phyloP scores from a whole-genome alignment of 2,888 invertebrate species.

The Pterobdella sp. region DNA sequence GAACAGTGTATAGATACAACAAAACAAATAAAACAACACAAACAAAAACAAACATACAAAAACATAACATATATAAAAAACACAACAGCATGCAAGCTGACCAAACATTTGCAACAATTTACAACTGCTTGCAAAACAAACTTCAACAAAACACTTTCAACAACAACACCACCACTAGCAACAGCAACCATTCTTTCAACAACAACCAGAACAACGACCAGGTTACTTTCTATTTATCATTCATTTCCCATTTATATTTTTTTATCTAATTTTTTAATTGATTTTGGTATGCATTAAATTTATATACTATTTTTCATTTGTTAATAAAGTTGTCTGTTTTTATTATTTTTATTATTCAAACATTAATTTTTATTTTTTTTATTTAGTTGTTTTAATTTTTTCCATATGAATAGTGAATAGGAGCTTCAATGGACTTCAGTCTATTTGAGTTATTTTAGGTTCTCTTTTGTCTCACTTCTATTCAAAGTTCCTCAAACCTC shows the following conservation, averaged over 20 bases:
- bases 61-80: no score
- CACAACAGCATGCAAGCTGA: slow-evolving; percentile 15
- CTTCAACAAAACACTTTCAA: slow-evolving; percentile 14
- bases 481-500: no score
- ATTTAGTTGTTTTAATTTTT: neutral
- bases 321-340: neutral
- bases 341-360: slow-evolving; percentile 10
- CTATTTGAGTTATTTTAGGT: neutral
- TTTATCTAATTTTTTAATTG: slow-evolving; percentile 8
- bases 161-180: neutral
- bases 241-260: neutral
- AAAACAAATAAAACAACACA: no score
- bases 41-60: no score
- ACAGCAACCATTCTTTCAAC: neutral
- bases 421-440: no score
- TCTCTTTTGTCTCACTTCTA: no score
- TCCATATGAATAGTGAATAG: no score
- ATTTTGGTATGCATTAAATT: neutral
- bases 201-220: neutral
- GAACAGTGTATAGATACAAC: no score
- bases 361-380: neutral
- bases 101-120: slow-evolving; percentile 16
- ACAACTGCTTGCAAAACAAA: slow-evolving; percentile 21
- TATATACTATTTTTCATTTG: neutral
- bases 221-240: neutral